Evolutionary conservation across 2,797 vertebrate genomes (phyloP).

Genomic region (Macrochelys suwanniensis): DNA sequence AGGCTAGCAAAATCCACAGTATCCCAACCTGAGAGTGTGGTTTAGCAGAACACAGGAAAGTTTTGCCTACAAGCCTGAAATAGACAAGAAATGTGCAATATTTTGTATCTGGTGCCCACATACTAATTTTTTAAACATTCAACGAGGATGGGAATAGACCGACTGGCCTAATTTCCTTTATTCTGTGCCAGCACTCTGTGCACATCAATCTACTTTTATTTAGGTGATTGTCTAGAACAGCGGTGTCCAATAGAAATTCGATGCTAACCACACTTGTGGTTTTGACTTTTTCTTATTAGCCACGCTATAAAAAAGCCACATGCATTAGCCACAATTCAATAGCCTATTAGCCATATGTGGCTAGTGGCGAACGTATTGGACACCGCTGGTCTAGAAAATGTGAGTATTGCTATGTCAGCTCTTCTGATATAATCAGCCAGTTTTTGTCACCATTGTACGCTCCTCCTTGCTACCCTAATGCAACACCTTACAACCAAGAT

Average conservation of each 20-base stretch:
- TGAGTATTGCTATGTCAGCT: neutral
- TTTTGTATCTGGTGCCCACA: neutral
- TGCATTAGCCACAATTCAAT: too few relatives aligned
- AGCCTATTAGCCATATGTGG: too few relatives aligned
- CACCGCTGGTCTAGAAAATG: neutral
- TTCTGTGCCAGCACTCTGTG: neutral
- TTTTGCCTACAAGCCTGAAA: neutral
- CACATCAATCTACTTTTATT: neutral
- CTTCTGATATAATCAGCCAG: neutral
- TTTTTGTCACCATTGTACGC: neutral
- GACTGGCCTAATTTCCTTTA: neutral
- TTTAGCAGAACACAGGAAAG: neutral
- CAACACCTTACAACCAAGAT: neutral
- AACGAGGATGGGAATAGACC: neutral
- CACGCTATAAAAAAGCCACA: too few relatives aligned
- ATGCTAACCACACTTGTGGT: too few relatives aligned
- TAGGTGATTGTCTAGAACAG: neutral
- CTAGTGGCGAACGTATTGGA: too few relatives aligned
- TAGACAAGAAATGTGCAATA: neutral
- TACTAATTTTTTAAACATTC: neutral
- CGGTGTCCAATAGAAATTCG: too few relatives aligned
- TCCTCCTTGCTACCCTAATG: neutral
- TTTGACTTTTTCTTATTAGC: too few relatives aligned
- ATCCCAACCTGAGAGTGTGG: neutral
- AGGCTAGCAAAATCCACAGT: neutral